Evolutionary conservation across 2,888 invertebrate species (phyloP), one percentile per base, ranked within the genome.

Genomic region (Platycheirus rosarum): DNA sequence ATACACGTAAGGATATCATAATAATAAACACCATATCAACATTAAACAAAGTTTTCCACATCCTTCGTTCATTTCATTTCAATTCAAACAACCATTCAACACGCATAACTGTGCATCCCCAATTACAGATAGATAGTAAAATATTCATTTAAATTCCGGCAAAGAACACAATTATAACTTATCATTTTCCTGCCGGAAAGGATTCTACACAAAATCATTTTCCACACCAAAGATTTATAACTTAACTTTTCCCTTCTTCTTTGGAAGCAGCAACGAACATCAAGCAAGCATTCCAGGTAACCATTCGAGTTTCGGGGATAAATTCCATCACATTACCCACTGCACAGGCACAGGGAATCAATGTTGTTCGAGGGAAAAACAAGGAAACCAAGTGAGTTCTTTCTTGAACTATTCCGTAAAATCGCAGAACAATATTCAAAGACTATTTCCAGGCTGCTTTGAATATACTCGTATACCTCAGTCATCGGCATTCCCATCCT

Each of bases 341-440:
- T 3, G 13, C 20, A 20, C 14, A 26, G 35, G 35, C 13, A 29
- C 29, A 48, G 23, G 35, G 16, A 63, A 37, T 40, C 14, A 40
- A n/a, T 13, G 11, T 1, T 11, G 14, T 14, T 13, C 29, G 2
- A 32, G 29, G 8, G 5, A 7, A 3, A n/a, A 40, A 40, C 37
- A 13, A 7, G 0, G 14, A 37, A 40, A n/a, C 14, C 23, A 42
- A 79, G 26, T 44, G 62, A 80, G 60, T 76, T 76, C 53, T 42
- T 60, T 48, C 48, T 70, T 29, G 11, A 65, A 66, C 76, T 76
- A 71, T 80, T 80, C 29, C 60, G 8, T 23, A 13, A 51, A 80
- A 76, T 76, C 53, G 76, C 32, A 65, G 75, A 80, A 80, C 80
- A 80, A 76, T 75, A 74, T 70, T 80, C 80, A 75, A 75, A 57